Conservation (phyloP, 2,888 invertebrate species). For the Eubasilissa splendida region DNA sequence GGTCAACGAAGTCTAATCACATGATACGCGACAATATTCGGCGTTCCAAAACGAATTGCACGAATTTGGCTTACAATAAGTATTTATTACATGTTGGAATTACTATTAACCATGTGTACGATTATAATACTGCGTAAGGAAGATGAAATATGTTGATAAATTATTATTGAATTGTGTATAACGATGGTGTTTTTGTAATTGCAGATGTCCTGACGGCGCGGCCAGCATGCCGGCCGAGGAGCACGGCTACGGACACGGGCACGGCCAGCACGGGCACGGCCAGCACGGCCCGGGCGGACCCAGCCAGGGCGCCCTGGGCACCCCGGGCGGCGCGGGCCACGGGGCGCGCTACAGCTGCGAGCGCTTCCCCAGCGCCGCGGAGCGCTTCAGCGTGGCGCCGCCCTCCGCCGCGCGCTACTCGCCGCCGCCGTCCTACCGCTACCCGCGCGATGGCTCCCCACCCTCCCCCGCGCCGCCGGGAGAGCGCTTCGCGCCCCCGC, state of each 20-base stretch:
- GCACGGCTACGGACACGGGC: conserved; percentile 59
- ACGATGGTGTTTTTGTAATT: conserved; percentile 59
- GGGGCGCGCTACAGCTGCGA: conserved; percentile 70
- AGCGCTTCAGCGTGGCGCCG: conserved; percentile 72
- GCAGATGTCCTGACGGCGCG: conserved; percentile 79
- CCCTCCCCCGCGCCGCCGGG: conserved; percentile 73
- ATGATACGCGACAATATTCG: too few relatives aligned
- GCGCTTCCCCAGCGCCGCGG: conserved; percentile 72
- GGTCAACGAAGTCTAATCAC: too few relatives aligned
- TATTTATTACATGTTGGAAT: neutral
- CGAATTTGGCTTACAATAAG: neutral
- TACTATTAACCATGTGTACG: neutral
- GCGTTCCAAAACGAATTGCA: too few relatives aligned
- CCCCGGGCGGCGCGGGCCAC: conserved; percentile 58
- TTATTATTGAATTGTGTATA: too few relatives aligned
- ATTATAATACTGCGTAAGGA: too few relatives aligned
- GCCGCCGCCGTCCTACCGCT: conserved; percentile 62
- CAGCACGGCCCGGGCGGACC: conserved; percentile 66
- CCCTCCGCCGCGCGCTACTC: conserved; percentile 63
- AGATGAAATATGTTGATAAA: too few relatives aligned
- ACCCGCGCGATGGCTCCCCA: conserved; percentile 63
- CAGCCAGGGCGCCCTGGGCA: conserved; percentile 59
- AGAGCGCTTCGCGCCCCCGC: conserved; percentile 74
- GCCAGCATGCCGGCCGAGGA: conserved; percentile 74
- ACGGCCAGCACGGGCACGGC: conserved; percentile 60